Conservation (phyloP, 1,140 invertebrate species). For the Drosophila simulans region DNA sequence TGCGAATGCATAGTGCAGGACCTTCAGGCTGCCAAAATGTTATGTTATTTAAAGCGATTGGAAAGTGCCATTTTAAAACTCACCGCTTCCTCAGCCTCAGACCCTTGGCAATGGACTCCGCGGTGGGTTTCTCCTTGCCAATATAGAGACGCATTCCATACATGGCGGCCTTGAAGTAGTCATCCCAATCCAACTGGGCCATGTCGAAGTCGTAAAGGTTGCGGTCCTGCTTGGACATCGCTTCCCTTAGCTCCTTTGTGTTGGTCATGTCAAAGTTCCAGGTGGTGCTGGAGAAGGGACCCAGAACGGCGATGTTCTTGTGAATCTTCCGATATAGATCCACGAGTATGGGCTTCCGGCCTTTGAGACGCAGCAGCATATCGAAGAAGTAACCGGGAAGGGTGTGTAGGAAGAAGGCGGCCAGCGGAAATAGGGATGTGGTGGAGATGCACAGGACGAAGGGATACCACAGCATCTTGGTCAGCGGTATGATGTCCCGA, state of each 20-base stretch:
- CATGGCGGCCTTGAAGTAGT: slow-evolving; percentile 86
- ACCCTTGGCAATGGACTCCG: slow-evolving; percentile 85
- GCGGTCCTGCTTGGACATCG: slow-evolving; percentile 87
- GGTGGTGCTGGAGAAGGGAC: slow-evolving; percentile 87
- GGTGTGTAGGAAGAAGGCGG: slow-evolving; percentile 86
- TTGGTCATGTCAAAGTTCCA: slow-evolving; percentile 90
- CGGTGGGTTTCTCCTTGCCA: slow-evolving; percentile 88
- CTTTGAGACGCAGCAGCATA: slow-evolving; percentile 82
- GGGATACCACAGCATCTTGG: slow-evolving; percentile 85
- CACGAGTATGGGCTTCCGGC: slow-evolving; percentile 85
- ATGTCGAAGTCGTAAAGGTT: slow-evolving; percentile 89
- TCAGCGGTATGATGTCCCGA: slow-evolving; percentile 69
- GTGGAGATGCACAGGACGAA: slow-evolving; percentile 79
- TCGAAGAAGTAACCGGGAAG: slow-evolving; percentile 87
- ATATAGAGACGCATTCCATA: slow-evolving; percentile 88
- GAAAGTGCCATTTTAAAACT: not conserved
- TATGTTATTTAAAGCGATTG: not conserved
- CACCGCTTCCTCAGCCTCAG: slow-evolving; percentile 3
- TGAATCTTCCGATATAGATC: slow-evolving; percentile 90
- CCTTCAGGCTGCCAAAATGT: not conserved
- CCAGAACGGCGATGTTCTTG: slow-evolving; percentile 87
- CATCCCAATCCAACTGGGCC: slow-evolving; percentile 87
- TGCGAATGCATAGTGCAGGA: not conserved
- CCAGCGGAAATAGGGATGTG: slow-evolving; percentile 81
- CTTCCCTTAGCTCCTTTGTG: slow-evolving; percentile 86